Evolutionary conservation across 2,888 invertebrate species (phyloP).

Genomic region (Agonum fuliginosum): DNA sequence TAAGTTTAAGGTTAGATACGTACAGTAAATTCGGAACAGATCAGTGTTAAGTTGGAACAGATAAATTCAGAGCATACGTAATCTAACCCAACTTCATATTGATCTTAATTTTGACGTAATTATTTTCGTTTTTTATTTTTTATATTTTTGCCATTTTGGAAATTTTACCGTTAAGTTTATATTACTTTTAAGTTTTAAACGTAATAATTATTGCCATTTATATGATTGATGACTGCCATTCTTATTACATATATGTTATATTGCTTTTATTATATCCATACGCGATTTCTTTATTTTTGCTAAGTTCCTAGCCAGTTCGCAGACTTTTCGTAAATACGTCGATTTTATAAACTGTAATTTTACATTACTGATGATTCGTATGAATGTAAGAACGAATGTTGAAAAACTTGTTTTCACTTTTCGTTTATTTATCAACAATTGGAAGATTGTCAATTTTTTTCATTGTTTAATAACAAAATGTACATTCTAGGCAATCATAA

Average conservation of each 20-base stretch:
- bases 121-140: slow-evolving; percentile 28
- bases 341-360: slow-evolving; percentile 57
- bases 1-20: slow-evolving; percentile 45
- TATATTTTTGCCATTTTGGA: slow-evolving; percentile 56
- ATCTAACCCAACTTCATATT: slow-evolving; percentile 26
- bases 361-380: slow-evolving; percentile 50
- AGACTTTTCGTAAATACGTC: slow-evolving; percentile 27
- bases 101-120: slow-evolving; percentile 27
- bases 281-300: slow-evolving; percentile 51
- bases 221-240: slow-evolving; percentile 57
- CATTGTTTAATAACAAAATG: slow-evolving; percentile 51
- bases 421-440: slow-evolving; percentile 18
- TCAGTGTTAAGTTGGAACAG: slow-evolving; percentile 31
- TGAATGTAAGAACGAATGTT: slow-evolving; percentile 44
- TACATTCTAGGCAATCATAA: slow-evolving; percentile 55
- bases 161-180: slow-evolving; percentile 53
- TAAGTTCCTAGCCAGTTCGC: slow-evolving; percentile 53
- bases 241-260: slow-evolving; percentile 49
- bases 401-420: slow-evolving; percentile 45
- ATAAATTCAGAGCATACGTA: slow-evolving; percentile 18
- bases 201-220: slow-evolving; percentile 54
- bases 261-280: slow-evolving; percentile 40
- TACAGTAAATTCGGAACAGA: slow-evolving; percentile 1
- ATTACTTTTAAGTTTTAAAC: slow-evolving; percentile 39
- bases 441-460: slow-evolving; percentile 27